Conservation (phyloP, 2,888 invertebrate species). For the Acheta domesticus region DNA sequence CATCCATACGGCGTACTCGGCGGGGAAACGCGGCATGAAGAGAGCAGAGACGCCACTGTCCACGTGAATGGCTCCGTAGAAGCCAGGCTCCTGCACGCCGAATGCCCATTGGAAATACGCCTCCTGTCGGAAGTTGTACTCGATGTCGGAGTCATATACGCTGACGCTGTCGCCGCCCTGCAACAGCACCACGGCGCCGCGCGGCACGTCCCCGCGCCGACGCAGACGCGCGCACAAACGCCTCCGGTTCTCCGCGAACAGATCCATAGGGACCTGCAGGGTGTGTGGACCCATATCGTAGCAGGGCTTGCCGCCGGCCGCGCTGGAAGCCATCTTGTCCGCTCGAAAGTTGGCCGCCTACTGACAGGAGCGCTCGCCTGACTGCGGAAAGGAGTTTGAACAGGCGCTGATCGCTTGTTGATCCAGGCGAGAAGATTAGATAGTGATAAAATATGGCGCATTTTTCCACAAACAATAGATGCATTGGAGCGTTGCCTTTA, state of each 20-base stretch:
- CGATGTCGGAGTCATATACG: conserved; percentile 82
- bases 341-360: no score
- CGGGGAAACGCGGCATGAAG: conserved; percentile 82
- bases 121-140: conserved; percentile 85
- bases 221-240: conserved; percentile 57
- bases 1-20: conserved; percentile 91
- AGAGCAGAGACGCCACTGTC: conserved; percentile 65
- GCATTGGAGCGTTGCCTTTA: no score
- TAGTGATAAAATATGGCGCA: no score
- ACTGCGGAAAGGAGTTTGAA: no score
- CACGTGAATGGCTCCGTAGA: conserved; percentile 79
- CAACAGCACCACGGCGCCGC: conserved; percentile 65
- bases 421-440: no score
- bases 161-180: conserved; percentile 81
- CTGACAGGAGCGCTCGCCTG: no score
- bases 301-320: conserved; percentile 30
- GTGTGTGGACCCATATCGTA: conserved; percentile 69
- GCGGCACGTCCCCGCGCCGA: conserved; percentile 62
- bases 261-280: conserved; percentile 68
- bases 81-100: conserved; percentile 90
- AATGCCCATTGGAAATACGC: conserved; percentile 96
- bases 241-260: conserved; percentile 77
- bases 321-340: no score
- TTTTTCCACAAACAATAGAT: no score
- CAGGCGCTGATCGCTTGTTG: no score